Conservation (phyloP, 2,113 vertebrate genomes). For the Papio anubis region DNA sequence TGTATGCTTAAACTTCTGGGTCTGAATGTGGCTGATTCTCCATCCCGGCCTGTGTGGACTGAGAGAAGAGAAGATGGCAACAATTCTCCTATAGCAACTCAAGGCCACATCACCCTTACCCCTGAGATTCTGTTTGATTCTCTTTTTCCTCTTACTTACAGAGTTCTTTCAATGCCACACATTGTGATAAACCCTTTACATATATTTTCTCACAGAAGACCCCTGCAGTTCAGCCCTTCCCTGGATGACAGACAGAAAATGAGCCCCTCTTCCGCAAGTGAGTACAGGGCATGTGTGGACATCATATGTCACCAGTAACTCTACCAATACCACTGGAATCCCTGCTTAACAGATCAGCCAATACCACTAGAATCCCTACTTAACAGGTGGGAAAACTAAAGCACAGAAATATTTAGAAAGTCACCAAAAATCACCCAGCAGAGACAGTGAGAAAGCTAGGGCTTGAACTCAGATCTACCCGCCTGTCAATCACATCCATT, state of each 20-base stretch:
- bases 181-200: background rate
- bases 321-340: too few species aligned
- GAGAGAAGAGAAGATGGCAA: background rate
- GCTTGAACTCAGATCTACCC: background rate
- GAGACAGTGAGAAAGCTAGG: background rate
- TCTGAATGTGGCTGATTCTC: background rate
- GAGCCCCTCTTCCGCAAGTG: too few species aligned
- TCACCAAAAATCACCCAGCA: background rate
- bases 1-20: background rate
- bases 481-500: background rate
- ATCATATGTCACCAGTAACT: too few species aligned
- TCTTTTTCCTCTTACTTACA: conserved; percentile 1
- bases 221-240: too few species aligned
- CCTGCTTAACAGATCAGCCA: background rate
- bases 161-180: background rate
- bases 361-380: background rate
- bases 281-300: too few species aligned
- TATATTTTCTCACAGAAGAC: background rate
- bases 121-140: background rate
- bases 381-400: background rate
- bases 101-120: background rate
- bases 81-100: background rate
- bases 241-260: too few species aligned
- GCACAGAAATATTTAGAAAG: background rate
- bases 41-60: too few species aligned